Conservation (phyloP, 2,113 vertebrate genomes). For the Castor canadensis region DNA sequence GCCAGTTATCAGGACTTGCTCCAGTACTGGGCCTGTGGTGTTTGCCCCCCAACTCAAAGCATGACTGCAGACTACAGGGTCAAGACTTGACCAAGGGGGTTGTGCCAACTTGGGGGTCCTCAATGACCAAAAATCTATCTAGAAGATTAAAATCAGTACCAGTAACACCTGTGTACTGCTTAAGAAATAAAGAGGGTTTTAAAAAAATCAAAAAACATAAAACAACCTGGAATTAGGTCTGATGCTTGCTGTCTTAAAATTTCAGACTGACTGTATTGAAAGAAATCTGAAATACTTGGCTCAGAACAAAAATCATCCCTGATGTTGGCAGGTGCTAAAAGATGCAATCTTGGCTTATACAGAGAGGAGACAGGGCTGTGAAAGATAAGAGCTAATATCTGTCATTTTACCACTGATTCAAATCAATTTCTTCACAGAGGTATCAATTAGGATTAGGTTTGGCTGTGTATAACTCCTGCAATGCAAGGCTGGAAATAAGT, state of each 20-base stretch:
- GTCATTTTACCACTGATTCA: slow-evolving; percentile 36
- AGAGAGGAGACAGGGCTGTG: neutral
- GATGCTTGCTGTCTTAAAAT: neutral
- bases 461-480: neutral
- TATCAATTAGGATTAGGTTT: neutral
- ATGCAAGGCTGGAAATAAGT: neutral
- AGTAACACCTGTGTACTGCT: neutral
- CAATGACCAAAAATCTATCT: neutral
- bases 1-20: neutral
- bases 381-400: slow-evolving; percentile 40
- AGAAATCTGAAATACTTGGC: slow-evolving; percentile 40
- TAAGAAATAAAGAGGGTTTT: neutral
- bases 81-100: neutral
- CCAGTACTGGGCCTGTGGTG: neutral
- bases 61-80: neutral
- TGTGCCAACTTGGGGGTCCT: neutral
- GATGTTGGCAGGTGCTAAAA: slow-evolving; percentile 54
- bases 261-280: slow-evolving; percentile 1
- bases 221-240: neutral
- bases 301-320: slow-evolving; percentile 34
- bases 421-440: slow-evolving; percentile 4
- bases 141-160: neutral
- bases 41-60: neutral
- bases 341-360: neutral
- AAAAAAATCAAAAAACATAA: neutral